These are phyloP conservation scores for Nomada lathburiana DNA, from an alignment of 2,888 invertebrate species.

Conservation along the genomic window DNA sequence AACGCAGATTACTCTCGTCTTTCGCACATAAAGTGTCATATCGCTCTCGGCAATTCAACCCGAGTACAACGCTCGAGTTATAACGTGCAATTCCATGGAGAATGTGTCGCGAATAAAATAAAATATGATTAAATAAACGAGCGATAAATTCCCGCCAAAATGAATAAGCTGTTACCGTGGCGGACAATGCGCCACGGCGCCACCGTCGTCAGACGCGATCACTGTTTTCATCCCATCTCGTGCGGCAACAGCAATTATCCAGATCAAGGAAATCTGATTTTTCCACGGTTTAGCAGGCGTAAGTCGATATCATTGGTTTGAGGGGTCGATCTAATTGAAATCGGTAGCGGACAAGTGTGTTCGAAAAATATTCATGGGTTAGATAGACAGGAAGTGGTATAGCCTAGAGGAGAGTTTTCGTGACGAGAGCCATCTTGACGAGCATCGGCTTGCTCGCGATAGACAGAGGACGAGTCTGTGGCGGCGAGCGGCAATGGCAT, in stretches of 20 bases:
- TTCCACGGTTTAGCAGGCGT: slow-evolving; percentile 59
- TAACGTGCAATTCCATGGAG: not conserved
- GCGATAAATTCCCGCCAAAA: slow-evolving; percentile 71
- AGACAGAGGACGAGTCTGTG: slow-evolving; percentile 64
- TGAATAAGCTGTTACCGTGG: slow-evolving; percentile 61
- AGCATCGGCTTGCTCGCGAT: slow-evolving; percentile 76
- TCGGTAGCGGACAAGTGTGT: slow-evolving; percentile 69
- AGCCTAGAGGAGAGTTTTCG: slow-evolving; percentile 61
- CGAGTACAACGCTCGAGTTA: not conserved
- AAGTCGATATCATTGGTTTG: slow-evolving; percentile 63
- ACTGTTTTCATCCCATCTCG: slow-evolving; percentile 76
- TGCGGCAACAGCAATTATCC: slow-evolving; percentile 68
- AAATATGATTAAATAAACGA: slow-evolving; percentile 10
- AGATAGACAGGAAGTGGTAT: slow-evolving; percentile 70
- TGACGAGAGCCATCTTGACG: slow-evolving; percentile 79
- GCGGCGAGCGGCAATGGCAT: slow-evolving; percentile 69
- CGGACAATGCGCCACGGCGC: slow-evolving; percentile 72
- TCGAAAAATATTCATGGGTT: slow-evolving; percentile 70
- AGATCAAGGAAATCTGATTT: slow-evolving; percentile 58
- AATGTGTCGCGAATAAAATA: not conserved
- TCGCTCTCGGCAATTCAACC: not conserved
- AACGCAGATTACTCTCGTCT: not conserved
- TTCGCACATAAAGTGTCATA: not conserved
- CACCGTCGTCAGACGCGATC: slow-evolving; percentile 77
- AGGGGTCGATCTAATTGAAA: slow-evolving; percentile 30